phyloP scores from a whole-genome alignment of 2,113 vertebrate species.

The Apistogramma diplotaenia region DNA sequence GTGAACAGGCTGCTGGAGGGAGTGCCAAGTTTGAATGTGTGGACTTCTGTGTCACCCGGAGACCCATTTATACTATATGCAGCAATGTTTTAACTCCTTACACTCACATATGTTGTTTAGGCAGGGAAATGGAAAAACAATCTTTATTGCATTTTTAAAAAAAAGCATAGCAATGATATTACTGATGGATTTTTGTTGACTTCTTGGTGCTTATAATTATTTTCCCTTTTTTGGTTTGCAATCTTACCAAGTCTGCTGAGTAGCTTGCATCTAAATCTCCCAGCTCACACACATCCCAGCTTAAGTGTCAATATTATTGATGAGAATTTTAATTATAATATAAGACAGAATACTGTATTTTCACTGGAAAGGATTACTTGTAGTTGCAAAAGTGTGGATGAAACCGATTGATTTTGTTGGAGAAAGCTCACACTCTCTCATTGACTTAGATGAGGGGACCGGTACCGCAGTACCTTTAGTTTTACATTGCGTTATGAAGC shows the following conservation, averaged over 20 bases:
- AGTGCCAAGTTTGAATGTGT: conserved; percentile 2
- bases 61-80: neutral
- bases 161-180: neutral
- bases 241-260: neutral
- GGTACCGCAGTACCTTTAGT: neutral
- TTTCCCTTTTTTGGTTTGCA: neutral
- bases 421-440: neutral
- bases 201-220: neutral
- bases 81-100: neutral
- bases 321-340: neutral
- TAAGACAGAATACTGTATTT: neutral
- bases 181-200: neutral
- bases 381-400: neutral
- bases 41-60: conserved; percentile 5
- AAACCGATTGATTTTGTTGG: neutral
- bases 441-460: neutral
- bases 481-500: neutral
- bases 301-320: neutral
- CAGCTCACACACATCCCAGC: neutral
- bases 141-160: neutral
- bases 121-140: neutral
- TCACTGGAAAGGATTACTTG: neutral
- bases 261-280: neutral
- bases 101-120: neutral
- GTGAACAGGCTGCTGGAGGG: conserved; percentile 27